Percentiles rank a stretch among this genome's conserved stretches.
phyloP scores from a whole-genome alignment of 2,113 vertebrate genomes.

The Mus pahari region DNA sequence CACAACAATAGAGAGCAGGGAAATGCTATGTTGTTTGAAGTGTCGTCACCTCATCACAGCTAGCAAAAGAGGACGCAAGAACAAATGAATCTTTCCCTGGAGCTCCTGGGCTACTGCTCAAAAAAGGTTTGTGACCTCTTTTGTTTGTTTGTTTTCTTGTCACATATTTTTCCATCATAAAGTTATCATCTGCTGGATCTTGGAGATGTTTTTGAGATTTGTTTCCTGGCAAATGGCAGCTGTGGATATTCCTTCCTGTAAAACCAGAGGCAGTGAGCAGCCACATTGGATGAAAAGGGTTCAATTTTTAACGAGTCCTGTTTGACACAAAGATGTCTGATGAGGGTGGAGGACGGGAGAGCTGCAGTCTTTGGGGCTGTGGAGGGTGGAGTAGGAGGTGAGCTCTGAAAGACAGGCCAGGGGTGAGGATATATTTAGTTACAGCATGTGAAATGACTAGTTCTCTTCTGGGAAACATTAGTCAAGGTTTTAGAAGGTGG shows the following conservation, averaged over 20 bases:
- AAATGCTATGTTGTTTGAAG: background rate
- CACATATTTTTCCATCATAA: background rate
- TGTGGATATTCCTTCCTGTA: background rate
- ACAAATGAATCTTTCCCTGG: background rate
- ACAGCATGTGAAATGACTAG: background rate
- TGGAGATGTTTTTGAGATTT: background rate
- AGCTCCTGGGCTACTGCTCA: background rate
- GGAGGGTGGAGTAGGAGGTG: background rate
- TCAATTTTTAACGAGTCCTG: background rate
- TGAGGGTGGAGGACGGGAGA: background rate
- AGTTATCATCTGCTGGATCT: background rate
- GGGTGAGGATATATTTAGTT: constrained; percentile 13
- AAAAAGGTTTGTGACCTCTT: background rate
- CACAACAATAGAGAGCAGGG: background rate
- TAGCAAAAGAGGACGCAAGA: background rate
- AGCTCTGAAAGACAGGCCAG: background rate
- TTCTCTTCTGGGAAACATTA: constrained; percentile 40
- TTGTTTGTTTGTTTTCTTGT: background rate
- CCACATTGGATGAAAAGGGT: background rate
- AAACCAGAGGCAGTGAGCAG: background rate
- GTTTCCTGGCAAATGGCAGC: background rate
- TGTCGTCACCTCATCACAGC: background rate
- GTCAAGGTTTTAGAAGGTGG: constrained; percentile 45
- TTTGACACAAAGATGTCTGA: background rate
- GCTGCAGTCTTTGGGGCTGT: background rate